Percentiles rank a stretch among this genome's conserved stretches.
phyloP scores from a whole-genome alignment of 2,113 vertebrate species.

The Seriola quinqueradiata region DNA sequence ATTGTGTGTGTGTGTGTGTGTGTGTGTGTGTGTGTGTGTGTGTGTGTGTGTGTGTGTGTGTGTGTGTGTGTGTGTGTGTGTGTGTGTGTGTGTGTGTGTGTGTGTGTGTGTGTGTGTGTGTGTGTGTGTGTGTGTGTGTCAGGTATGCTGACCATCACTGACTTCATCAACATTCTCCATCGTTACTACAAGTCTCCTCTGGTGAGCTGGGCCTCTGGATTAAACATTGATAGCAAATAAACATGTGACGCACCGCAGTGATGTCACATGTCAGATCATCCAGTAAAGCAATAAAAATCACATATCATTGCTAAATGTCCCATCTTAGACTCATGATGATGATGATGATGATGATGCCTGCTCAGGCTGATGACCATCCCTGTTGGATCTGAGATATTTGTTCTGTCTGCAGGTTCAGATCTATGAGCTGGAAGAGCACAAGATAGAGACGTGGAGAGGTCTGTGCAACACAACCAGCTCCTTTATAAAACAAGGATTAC shows the following conservation, averaged over 20 bases:
- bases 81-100: too few species aligned
- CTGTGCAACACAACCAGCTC: not conserved
- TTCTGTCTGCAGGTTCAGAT: slow-evolving; percentile 92
- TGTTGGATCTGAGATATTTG: slow-evolving; percentile 1
- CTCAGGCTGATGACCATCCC: not conserved
- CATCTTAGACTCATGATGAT: not conserved
- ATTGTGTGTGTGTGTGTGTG: not conserved
- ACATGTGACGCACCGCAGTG: not conserved
- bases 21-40: too few species aligned
- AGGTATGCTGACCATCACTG: slow-evolving; percentile 99
- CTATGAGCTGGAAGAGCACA: slow-evolving; percentile 96
- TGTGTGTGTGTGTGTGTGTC: not conserved
- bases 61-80: too few species aligned
- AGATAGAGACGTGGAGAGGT: slow-evolving; percentile 99
- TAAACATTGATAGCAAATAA: too few species aligned
- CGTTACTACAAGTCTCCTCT: slow-evolving; percentile 95
- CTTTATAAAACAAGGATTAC: not conserved
- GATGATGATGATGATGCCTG: not conserved
- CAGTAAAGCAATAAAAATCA: too few species aligned
- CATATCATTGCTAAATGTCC: not conserved
- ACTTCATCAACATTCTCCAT: slow-evolving; percentile 98
- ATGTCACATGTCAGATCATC: not conserved
- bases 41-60: not conserved
- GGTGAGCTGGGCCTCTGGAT: slow-evolving; percentile 84
- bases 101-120: too few species aligned